Conservation (phyloP, 2,888 invertebrate genomes). For the Zaprionus bogoriensis region DNA sequence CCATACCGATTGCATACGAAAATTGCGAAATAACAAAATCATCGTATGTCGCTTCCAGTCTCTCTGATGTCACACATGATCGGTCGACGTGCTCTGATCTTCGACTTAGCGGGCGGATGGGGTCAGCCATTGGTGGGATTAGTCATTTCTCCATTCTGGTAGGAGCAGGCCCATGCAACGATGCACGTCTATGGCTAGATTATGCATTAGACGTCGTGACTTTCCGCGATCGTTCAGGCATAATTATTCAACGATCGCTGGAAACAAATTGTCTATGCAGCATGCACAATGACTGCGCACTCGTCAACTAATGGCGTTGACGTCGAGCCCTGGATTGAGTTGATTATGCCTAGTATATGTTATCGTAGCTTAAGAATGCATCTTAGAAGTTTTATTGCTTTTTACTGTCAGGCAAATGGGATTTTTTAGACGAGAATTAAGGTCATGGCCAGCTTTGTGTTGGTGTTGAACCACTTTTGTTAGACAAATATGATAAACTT, state of each 20-base stretch:
- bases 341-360: not conserved
- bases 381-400: too few species aligned
- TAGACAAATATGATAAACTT: slow-evolving; percentile 43
- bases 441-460: slow-evolving; percentile 11
- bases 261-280: not conserved
- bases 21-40: not conserved
- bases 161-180: not conserved
- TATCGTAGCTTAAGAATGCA: too few species aligned
- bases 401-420: not conserved
- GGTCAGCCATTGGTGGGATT: not conserved
- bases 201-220: slow-evolving; percentile 38
- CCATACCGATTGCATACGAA: not conserved
- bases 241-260: slow-evolving; percentile 15
- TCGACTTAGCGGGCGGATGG: too few species aligned
- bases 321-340: not conserved
- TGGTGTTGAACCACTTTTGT: slow-evolving; percentile 6
- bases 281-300: not conserved
- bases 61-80: too few species aligned
- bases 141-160: slow-evolving; percentile 6
- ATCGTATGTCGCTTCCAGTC: too few species aligned
- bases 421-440: not conserved
- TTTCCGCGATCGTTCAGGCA: slow-evolving; percentile 6
- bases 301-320: too few species aligned
- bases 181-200: slow-evolving; percentile 1
- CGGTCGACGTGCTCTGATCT: too few species aligned